These are phyloP conservation scores for Silurus glanis DNA, from an alignment of 2,113 vertebrate genomes.

Conservation along the genomic window DNA sequence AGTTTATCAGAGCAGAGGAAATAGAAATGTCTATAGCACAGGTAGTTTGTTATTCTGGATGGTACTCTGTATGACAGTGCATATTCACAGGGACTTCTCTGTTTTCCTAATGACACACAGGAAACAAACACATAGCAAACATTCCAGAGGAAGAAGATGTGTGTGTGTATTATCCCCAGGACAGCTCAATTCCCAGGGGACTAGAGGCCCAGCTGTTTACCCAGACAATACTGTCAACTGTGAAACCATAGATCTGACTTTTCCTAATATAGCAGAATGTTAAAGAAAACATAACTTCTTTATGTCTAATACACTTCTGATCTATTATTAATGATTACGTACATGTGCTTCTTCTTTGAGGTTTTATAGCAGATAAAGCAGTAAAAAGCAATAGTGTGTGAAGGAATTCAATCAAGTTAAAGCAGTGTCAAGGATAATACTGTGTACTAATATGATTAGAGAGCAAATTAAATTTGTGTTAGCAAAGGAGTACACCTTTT, in stretches of 20 bases:
- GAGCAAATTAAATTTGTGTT: conserved; percentile 5
- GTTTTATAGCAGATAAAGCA: neutral
- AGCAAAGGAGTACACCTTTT: neutral
- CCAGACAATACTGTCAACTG: conserved; percentile 49
- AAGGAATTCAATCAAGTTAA: neutral
- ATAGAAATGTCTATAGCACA: neutral
- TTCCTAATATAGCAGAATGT: neutral
- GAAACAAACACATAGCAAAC: conserved; percentile 62
- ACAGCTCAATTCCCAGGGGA: conserved; percentile 10
- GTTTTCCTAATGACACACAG: conserved; percentile 36
- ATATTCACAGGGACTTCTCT: conserved; percentile 52
- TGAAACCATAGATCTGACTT: conserved; percentile 40
- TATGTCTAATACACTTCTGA: neutral
- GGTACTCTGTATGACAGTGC: conserved; percentile 51
- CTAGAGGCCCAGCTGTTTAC: conserved; percentile 66
- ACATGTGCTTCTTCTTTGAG: neutral
- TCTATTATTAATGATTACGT: neutral
- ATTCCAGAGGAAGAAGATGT: conserved; percentile 70
- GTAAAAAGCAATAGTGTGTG: neutral
- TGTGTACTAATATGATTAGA: neutral
- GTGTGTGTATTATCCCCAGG: neutral
- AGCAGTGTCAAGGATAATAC: conserved; percentile 2
- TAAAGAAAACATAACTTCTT: neutral
- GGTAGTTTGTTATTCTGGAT: neutral
- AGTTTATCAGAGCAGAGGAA: neutral